phyloP scores from a whole-genome alignment of 2,113 vertebrate genomes.

The Andinoacara biseriatus region DNA sequence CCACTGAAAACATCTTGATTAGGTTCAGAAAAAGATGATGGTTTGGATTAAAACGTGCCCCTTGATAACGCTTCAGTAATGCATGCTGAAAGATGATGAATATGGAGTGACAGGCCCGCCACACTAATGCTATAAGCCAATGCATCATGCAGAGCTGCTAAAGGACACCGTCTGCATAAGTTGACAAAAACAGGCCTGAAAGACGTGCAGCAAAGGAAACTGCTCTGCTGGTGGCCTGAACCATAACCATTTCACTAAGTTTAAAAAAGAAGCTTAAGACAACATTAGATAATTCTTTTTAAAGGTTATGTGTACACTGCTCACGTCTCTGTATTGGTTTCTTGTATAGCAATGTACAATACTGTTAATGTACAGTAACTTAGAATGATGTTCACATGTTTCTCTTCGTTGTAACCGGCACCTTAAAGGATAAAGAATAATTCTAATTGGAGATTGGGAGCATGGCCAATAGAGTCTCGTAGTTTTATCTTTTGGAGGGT shows the following conservation, averaged over 20 bases:
- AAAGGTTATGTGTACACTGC: too few relatives aligned
- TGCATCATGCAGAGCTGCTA: background rate
- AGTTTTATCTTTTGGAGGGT: conserved; percentile 47
- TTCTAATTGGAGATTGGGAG: conserved; percentile 63
- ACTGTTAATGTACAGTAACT: too few relatives aligned
- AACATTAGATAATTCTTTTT: too few relatives aligned
- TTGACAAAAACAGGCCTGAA: background rate
- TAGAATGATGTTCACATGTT: background rate
- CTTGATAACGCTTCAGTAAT: too few relatives aligned
- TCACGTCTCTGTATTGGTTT: too few relatives aligned
- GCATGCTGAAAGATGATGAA: too few relatives aligned
- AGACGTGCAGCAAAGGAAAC: background rate
- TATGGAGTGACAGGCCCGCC: too few relatives aligned
- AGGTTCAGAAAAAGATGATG: background rate
- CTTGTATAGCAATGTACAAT: too few relatives aligned
- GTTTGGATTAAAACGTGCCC: background rate
- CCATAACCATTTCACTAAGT: too few relatives aligned
- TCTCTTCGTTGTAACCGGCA: background rate
- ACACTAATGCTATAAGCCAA: too few relatives aligned
- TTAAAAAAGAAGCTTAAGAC: too few relatives aligned
- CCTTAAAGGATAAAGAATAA: conserved; percentile 48
- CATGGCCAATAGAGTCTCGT: conserved; percentile 30
- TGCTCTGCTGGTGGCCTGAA: background rate
- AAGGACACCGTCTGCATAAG: background rate
- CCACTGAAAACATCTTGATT: background rate